These are phyloP conservation scores for human (Homo sapiens) DNA, from an alignment of 2,113 vertebrate genomes.

Conservation along the genomic window GRCh38 chr4:154540001-154540500, in stretches of 20 bases:
- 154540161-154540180: background rate
- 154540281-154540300: background rate
- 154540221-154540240: background rate
- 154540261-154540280: background rate
- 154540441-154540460: background rate
- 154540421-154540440: background rate
- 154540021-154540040: constrained; percentile 97
- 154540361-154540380: background rate
- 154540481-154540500: background rate
- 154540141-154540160: background rate
- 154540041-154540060: constrained; percentile 96
- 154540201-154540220: background rate
- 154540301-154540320: background rate
- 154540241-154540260: background rate
- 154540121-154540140: background rate
- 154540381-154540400: background rate
- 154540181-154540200: background rate
- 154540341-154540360: background rate
- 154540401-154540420: background rate
- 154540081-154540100: background rate
- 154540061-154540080: background rate
- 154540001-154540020: constrained; percentile 96
- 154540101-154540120: background rate
- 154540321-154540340: background rate
- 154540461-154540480: background rate